Base-by-base conservation (phyloP, 2,888 invertebrate genomes). In the Tachina fera region DNA sequence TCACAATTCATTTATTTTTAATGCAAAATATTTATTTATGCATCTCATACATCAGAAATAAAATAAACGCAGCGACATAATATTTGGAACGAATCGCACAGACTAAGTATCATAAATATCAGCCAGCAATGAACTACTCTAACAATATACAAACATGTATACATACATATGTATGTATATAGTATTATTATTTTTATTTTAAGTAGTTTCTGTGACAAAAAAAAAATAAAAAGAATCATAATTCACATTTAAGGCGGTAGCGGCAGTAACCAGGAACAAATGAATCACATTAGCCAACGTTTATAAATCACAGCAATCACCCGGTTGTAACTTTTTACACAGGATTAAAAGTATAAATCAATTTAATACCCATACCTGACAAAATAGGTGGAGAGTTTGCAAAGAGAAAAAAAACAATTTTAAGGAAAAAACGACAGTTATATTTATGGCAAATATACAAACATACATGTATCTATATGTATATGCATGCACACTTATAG, bases 1-100 rank as follows among this genome's bases (percentile, higher is more conserved):
- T 86, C 79, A 86, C 86, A 80, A 72, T 68, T 83, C 83, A 86
- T 86, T 80, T 86, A 86, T 72, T 86, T 86, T 80, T 41, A 86
- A 86, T 72, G 79, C 71, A 83, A 74, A 82, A 74, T 77, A 74
- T 77, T 60, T 81, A 51, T 53, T 68, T 58, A 56, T 58, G 22
- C 19, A 31, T 31, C 31, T 74, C 51, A 43, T 84, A 72, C 72
- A 74, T 68, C 81, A 74, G 77, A n/a, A 63, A 68, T 56, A 68
- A 67, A 49, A 58, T 43, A 76, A 70, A 67, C 49, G 22, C 9
- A 67, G 61, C 10, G 41, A 31, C 16, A 58, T 31, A 56, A 2
- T 49, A 58, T 53, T 41, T 74, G 49, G 43, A 60, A 53, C 75
- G 60, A 67, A 78, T 53, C 49, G 8, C 14, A 65, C 68, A 60